phyloP scores from a whole-genome alignment of 2,113 vertebrate species.

The Pardalotus punctatus region DNA sequence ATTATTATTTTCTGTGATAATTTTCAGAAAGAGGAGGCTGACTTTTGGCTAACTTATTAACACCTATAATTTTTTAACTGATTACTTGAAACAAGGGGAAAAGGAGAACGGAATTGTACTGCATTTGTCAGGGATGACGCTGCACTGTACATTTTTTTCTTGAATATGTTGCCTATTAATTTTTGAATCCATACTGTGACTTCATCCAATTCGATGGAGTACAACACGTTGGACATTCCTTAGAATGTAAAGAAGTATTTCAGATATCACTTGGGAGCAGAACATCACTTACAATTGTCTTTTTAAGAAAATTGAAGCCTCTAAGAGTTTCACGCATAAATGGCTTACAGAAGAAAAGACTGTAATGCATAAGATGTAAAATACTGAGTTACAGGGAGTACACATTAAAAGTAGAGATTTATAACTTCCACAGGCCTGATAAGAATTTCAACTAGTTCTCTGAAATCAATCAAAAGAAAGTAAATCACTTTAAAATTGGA shows the following conservation, averaged over 20 bases:
- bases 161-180: background rate
- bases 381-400: background rate
- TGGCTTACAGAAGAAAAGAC: background rate
- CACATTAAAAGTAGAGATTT: background rate
- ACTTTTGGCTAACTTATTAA: background rate
- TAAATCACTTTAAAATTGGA: background rate
- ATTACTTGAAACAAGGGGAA: background rate
- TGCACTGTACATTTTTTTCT: background rate
- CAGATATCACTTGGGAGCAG: background rate
- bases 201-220: background rate
- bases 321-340: background rate
- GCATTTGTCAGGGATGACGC: background rate
- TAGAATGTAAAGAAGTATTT: background rate
- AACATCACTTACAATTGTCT: background rate
- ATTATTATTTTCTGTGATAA: background rate
- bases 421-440: background rate
- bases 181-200: background rate
- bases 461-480: background rate
- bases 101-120: background rate
- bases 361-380: background rate
- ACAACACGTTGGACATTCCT: background rate
- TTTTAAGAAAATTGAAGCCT: background rate
- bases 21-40: background rate
- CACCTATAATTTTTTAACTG: background rate
- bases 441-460: background rate